A percentile compares a stretch with the other conserved stretches of the same genome.
Conservation (phyloP, 1,140 invertebrate species). For the Carposina sasakii region DNA sequence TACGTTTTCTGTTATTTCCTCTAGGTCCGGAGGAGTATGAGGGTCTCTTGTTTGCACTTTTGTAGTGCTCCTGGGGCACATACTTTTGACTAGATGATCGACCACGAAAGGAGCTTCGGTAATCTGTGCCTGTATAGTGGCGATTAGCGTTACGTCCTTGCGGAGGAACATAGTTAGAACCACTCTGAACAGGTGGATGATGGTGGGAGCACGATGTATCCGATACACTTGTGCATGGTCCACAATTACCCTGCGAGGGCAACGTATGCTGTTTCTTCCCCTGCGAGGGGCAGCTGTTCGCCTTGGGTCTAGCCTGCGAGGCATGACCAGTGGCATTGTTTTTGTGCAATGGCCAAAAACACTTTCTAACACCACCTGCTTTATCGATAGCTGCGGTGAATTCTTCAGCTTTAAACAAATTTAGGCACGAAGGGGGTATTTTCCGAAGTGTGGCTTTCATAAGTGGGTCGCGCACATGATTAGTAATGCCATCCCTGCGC, state of each 20-base stretch:
- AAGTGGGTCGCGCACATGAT: not conserved
- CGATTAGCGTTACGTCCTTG: not conserved
- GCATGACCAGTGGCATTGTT: not conserved
- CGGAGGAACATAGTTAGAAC: not conserved
- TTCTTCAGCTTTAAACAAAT: not conserved
- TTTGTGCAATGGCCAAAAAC: not conserved
- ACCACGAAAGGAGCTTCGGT: not conserved
- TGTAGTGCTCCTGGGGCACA: not conserved
- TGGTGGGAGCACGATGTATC: not conserved
- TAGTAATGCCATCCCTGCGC: not conserved
- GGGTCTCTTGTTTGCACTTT: not conserved
- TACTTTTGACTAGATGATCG: not conserved
- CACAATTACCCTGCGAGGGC: slow-evolving; percentile 1
- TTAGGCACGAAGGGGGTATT: not conserved
- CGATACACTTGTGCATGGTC: not conserved
- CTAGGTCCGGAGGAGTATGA: not conserved
- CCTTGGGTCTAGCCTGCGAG: not conserved
- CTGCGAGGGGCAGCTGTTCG: not conserved
- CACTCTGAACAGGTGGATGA: not conserved
- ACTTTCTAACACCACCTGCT: not conserved
- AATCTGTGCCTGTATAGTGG: not conserved
- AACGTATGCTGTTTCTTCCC: not conserved
- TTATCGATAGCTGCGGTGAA: not conserved
- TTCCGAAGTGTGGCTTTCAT: not conserved
- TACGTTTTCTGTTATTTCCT: not conserved